Conservation (phyloP, 2,888 invertebrate species). For the Rhamphomyia laevipes region DNA sequence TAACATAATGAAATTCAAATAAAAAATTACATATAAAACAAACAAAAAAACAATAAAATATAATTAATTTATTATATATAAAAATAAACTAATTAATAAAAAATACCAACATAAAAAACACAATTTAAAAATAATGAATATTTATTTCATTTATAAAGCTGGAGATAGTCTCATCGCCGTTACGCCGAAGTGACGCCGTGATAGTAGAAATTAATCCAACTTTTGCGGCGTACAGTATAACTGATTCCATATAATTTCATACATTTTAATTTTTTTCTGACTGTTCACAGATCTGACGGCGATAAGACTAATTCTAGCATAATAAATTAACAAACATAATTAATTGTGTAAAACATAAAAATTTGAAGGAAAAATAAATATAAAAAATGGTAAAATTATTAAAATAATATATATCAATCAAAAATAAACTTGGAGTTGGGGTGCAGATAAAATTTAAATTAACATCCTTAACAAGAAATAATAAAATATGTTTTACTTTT, state of each 20-base stretch:
- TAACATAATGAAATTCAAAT: neutral
- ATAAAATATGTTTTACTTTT: neutral
- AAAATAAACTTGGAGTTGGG: conserved; percentile 32
- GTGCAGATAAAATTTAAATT: conserved; percentile 20
- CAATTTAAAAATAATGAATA: conserved; percentile 11
- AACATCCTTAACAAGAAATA: neutral
- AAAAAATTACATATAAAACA: neutral
- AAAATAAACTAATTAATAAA: conserved; percentile 11
- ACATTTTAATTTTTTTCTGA: too few relatives aligned
- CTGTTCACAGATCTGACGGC: too few relatives aligned
- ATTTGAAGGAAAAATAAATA: neutral
- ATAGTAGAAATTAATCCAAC: too few relatives aligned
- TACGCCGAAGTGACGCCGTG: too few relatives aligned
- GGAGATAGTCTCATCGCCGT: too few relatives aligned
- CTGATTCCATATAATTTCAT: too few relatives aligned
- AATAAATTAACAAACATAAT: too few relatives aligned
- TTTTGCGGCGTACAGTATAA: too few relatives aligned
- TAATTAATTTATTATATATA: conserved; percentile 12
- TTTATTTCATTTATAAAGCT: too few relatives aligned
- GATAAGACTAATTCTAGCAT: too few relatives aligned
- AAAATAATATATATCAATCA: conserved; percentile 11
- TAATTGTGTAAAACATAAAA: too few relatives aligned
- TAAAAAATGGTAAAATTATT: conserved; percentile 6
- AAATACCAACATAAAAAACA: conserved; percentile 4
- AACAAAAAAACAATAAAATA: conserved; percentile 12